Conservation (phyloP, 2,113 vertebrate genomes). For the Aegithalos caudatus region DNA sequence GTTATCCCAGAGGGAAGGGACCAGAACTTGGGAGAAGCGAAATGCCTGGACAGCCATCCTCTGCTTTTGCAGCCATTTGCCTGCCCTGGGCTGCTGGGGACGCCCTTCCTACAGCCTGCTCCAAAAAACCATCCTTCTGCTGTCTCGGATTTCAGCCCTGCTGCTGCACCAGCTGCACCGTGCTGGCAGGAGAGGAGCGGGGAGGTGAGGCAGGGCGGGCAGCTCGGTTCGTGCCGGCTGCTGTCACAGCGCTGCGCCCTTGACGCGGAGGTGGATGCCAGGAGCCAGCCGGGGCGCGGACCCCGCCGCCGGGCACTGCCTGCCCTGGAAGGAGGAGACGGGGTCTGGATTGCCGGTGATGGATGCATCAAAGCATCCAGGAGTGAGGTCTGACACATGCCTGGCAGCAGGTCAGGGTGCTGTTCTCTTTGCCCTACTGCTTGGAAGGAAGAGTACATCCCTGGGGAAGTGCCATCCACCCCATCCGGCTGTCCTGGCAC, state of each 20-base stretch:
- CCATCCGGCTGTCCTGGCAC: neutral
- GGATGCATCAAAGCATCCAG: neutral
- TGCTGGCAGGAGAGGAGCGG: neutral
- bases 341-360: neutral
- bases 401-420: neutral
- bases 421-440: neutral
- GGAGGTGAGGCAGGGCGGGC: neutral
- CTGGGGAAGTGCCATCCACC: neutral
- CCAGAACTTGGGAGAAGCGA: accelerated
- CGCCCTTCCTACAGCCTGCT: neutral
- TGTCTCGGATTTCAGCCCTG: neutral
- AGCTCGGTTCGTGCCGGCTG: neutral
- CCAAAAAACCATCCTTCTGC: neutral
- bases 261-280: neutral
- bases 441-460: neutral
- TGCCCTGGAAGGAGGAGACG: neutral
- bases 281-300: neutral
- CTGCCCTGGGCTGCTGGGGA: neutral
- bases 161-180: neutral
- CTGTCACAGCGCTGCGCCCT: neutral
- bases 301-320: accelerated
- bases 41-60: neutral
- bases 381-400: neutral
- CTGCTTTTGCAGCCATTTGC: neutral
- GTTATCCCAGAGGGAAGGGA: neutral